Percentiles rank a stretch among this genome's conserved stretches.
Conservation (phyloP, 2,888 invertebrate genomes). For the Suillia variegata region DNA sequence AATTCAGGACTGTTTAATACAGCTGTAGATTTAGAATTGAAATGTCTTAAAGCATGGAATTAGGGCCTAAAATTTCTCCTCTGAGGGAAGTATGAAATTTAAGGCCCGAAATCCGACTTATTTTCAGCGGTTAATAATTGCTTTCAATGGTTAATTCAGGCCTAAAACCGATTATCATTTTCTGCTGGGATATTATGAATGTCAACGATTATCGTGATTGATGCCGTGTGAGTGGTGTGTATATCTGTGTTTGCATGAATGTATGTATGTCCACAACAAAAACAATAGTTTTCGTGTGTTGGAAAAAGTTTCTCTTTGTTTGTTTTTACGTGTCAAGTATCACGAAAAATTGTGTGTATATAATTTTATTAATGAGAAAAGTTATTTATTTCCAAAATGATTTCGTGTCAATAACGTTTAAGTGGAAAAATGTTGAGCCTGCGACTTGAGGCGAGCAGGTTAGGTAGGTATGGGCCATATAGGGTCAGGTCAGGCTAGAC, state of each 20-base stretch:
- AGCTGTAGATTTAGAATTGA: no score
- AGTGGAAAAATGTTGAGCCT: background rate
- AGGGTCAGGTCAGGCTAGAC: no score
- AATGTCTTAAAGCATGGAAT: no score
- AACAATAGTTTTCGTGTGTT: no score
- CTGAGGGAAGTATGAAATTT: no score
- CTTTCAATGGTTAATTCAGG: no score
- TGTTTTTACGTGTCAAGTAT: background rate
- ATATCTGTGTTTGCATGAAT: background rate
- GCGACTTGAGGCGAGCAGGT: no score
- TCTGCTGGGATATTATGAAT: slow-evolving; percentile 5
- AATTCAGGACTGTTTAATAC: no score
- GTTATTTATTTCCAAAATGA: slow-evolving; percentile 6
- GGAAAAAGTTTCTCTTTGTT: background rate
- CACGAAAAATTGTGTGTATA: background rate
- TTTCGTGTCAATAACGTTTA: background rate
- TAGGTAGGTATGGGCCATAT: no score
- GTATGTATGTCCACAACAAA: background rate
- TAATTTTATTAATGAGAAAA: slow-evolving; percentile 12
- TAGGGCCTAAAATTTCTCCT: no score
- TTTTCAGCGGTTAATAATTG: no score
- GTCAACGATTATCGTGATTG: slow-evolving; percentile 7
- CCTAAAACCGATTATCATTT: background rate
- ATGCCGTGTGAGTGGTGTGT: background rate
- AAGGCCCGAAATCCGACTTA: no score